These are phyloP conservation scores for Phymatocera aterrima DNA, from an alignment of 2,888 invertebrate species.

Conservation along the genomic window DNA sequence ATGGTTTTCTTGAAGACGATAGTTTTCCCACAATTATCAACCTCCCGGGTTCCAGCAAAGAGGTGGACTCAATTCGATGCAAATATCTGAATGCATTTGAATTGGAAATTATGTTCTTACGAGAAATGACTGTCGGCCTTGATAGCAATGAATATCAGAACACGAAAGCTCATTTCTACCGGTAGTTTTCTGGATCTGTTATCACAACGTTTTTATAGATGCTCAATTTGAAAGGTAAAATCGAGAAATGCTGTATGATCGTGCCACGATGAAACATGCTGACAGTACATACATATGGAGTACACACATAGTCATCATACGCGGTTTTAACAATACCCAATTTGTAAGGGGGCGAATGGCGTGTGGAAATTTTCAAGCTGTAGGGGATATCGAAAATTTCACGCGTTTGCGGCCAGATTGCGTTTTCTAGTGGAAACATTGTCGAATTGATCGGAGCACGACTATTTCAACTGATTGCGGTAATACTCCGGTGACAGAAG, in stretches of 20 bases:
- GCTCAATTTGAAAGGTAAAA: too few relatives aligned
- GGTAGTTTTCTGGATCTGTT: background rate
- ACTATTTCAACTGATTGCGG: background rate
- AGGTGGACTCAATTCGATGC: background rate
- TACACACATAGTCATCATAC: background rate
- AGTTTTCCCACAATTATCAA: background rate
- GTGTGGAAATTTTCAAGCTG: background rate
- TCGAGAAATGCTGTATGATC: too few relatives aligned
- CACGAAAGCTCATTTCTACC: background rate
- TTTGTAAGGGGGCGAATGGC: background rate
- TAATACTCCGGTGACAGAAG: conserved; percentile 13
- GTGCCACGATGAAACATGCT: background rate
- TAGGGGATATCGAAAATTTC: background rate
- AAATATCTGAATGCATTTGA: conserved; percentile 31
- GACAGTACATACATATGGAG: background rate
- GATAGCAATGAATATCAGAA: conserved; percentile 11
- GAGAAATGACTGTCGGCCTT: background rate
- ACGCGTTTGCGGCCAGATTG: background rate
- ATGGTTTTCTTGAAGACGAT: background rate
- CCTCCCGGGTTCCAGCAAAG: background rate
- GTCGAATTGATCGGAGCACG: background rate
- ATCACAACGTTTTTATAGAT: background rate
- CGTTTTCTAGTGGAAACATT: background rate
- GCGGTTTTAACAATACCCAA: conserved; percentile 9
- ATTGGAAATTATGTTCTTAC: conserved; percentile 2